phyloP scores from a whole-genome alignment of 2,888 invertebrate genomes.

The Drosophila setosimentum region DNA sequence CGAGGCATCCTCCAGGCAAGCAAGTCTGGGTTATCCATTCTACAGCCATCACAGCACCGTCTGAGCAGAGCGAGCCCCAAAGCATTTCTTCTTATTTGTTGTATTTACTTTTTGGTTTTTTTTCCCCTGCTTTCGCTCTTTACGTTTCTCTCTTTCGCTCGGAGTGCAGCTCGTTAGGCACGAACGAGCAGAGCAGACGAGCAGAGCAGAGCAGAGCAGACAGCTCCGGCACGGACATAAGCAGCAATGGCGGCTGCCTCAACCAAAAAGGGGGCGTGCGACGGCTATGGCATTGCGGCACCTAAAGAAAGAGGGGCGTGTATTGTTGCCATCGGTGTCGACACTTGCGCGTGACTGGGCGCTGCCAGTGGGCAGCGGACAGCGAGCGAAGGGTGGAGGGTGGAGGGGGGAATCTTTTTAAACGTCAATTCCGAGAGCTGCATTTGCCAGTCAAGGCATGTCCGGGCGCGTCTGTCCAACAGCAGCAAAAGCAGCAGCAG shows the following conservation, averaged over 20 bases:
- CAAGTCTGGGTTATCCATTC: conserved; percentile 73
- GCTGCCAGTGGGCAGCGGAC: conserved; percentile 22
- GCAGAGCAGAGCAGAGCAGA: conserved; percentile 39
- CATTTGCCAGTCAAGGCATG: conserved; percentile 51
- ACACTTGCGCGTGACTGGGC: conserved; percentile 30
- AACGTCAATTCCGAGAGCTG: conserved; percentile 71
- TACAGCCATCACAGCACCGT: conserved; percentile 31
- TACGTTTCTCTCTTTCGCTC: conserved; percentile 17
- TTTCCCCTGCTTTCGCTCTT: not conserved
- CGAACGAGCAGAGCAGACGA: conserved; percentile 73
- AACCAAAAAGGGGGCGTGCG: conserved; percentile 17
- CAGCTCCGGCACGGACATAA: conserved; percentile 70
- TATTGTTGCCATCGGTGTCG: conserved; percentile 40
- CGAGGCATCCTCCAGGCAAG: conserved; percentile 59
- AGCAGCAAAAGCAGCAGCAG: conserved; percentile 7
- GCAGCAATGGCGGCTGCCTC: conserved; percentile 67
- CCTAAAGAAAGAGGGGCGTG: conserved; percentile 8
- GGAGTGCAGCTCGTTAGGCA: conserved; percentile 79
- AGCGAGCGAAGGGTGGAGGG: conserved; percentile 19
- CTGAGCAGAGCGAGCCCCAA: conserved; percentile 49
- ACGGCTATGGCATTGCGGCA: conserved; percentile 20
- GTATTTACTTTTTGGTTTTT: conserved; percentile 20
- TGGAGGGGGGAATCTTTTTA: conserved; percentile 39
- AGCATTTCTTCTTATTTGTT: conserved; percentile 51
- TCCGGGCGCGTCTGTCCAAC: conserved; percentile 25